Base-by-base conservation (phyloP, 2,888 invertebrate genomes). In the Drosophila pegasa region DNA sequence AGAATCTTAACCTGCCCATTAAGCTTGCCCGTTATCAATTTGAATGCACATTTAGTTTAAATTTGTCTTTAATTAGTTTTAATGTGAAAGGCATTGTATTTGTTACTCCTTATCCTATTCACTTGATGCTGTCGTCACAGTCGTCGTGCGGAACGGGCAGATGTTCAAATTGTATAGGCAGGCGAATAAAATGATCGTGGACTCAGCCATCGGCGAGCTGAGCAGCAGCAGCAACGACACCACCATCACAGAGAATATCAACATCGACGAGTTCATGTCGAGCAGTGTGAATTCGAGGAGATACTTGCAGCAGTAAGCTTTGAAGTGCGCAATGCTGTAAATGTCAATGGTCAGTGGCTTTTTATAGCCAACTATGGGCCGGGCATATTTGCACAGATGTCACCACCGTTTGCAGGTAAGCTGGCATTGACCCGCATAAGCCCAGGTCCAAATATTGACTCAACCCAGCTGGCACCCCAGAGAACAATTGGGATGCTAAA, bases 361-460 rank as follows among this genome's bases (percentile, higher is more conserved):
- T 67, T 51, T 62, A 58, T 75, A 63, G 64, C 18, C 45, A 40
- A 10, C 4, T 14, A 22, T 14, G 16, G 9, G 33, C 10, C 16
- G 7, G 38, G n/a, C 16, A 8, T 79, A 50, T 80, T 80, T 80
- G 18, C 58, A 52, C 76, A 70, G 56, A 22, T 74, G 73, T 22
- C 27, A 29, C 16, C 27, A 33, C 37, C 37, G 41, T 3, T 14
- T 14, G 31, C 48, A 50, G 50, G 50, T 51, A 7, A 12, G 25
- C 33, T 67, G 75, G 54, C 62, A 68, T 82, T 85, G 86, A 88
- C 86, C 86, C 51, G 62, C 40, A 67, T 76, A 58, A 22, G 37
- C 20, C n/a, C 16, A 33, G 20, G 14, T 3, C 27, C 14, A 59
- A 60, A 66, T 66, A 78, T 73, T 60, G 33, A 41, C 22, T 8